Evolutionary conservation across 2,888 invertebrate genomes (phyloP).

Genomic region (Clistopyga incitator): DNA sequence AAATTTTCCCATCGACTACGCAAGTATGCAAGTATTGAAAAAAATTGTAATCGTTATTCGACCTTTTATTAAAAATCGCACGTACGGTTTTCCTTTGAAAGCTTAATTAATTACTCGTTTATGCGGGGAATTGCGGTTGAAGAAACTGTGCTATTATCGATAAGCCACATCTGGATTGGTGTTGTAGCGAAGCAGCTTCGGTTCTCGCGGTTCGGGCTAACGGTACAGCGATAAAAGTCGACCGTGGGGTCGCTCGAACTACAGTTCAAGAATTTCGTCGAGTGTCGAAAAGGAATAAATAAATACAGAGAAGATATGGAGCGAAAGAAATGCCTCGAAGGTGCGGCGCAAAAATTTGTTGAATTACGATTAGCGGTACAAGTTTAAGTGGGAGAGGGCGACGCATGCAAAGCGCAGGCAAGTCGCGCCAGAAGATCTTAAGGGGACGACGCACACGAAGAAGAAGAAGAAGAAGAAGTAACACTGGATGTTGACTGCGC

Average conservation of each 20-base stretch:
- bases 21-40: no score
- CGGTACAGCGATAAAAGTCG: conserved; percentile 39
- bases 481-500: neutral
- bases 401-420: conserved; percentile 67
- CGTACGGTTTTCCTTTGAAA: neutral
- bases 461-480: conserved; percentile 15
- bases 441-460: conserved; percentile 6
- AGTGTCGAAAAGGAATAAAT: conserved; percentile 13
- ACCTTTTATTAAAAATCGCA: no score
- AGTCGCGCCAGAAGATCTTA: neutral
- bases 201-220: conserved; percentile 25
- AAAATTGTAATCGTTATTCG: no score
- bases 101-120: neutral
- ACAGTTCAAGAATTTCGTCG: neutral
- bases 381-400: conserved; percentile 10
- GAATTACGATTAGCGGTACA: conserved; percentile 71
- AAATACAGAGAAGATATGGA: neutral
- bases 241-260: neutral
- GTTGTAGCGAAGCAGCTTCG: neutral
- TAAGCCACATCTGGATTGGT: conserved; percentile 7
- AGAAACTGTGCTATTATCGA: neutral
- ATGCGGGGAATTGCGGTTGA: neutral
- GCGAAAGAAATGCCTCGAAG: conserved; percentile 10
- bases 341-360: conserved; percentile 66
- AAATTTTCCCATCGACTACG: no score